Evolutionary conservation across 64 coral and sea anemone genomes (phyloP).

Genomic region (Montipora cactus): DNA sequence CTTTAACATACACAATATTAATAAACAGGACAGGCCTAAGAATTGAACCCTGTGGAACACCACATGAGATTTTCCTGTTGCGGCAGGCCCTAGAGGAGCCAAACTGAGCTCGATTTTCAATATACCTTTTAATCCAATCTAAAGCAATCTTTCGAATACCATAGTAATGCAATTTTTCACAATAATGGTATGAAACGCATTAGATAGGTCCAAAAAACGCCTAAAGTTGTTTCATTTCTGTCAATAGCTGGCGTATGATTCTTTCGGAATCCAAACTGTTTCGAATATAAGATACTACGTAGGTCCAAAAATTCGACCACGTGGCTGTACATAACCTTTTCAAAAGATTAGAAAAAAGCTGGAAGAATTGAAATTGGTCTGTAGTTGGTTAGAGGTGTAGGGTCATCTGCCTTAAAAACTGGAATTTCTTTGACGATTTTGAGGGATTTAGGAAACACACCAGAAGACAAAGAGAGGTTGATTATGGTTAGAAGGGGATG

Average conservation of each 20-base stretch:
- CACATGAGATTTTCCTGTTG: neutral
- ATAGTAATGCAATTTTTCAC: neutral
- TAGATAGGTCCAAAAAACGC: neutral
- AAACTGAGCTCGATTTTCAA: neutral
- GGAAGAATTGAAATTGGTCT: neutral
- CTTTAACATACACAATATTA: neutral
- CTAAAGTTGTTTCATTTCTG: neutral
- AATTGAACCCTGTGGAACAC: neutral
- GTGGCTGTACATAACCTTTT: neutral
- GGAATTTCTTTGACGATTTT: neutral
- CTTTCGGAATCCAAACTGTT: neutral
- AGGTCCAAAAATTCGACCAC: neutral
- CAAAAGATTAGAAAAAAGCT: neutral
- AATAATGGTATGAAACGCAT: neutral
- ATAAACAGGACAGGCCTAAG: neutral
- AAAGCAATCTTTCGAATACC: neutral
- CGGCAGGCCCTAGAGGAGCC: neutral
- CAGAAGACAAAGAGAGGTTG: too few species aligned
- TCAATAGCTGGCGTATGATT: neutral
- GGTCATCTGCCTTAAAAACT: conserved; percentile 9
- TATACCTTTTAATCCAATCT: neutral
- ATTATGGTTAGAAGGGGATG: neutral
- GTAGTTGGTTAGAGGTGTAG: neutral
- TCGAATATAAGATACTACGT: neutral
- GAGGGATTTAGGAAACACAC: neutral